These are phyloP conservation scores for Pyrochroa serraticornis DNA, from an alignment of 2,888 invertebrate genomes.

Conservation along the genomic window DNA sequence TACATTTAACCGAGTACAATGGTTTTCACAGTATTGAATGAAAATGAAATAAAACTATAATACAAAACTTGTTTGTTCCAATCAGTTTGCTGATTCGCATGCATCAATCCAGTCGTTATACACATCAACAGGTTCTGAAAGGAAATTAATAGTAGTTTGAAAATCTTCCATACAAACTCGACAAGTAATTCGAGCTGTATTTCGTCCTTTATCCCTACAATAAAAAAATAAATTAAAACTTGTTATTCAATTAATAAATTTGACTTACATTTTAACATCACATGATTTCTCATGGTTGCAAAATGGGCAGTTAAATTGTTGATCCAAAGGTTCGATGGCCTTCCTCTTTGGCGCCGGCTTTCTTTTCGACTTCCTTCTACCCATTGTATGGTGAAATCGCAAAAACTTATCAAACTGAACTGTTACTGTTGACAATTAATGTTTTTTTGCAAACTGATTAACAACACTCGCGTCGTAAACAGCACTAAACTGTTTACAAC, in stretches of 20 bases:
- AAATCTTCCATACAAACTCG: constrained; percentile 96
- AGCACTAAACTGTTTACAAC: too few relatives aligned
- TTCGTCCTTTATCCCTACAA: constrained; percentile 91
- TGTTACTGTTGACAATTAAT: too few relatives aligned
- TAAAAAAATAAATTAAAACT: background rate
- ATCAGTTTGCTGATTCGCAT: constrained; percentile 92
- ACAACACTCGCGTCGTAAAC: too few relatives aligned
- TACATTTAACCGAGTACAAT: too few relatives aligned
- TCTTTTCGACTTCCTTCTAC: constrained; percentile 93
- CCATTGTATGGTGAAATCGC: constrained; percentile 68
- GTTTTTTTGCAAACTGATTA: too few relatives aligned
- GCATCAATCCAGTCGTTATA: constrained; percentile 99
- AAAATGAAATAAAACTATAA: too few relatives aligned
- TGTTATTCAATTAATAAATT: constrained; percentile 4
- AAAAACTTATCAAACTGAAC: background rate
- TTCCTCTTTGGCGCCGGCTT: constrained; percentile 96
- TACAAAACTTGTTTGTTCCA: too few relatives aligned
- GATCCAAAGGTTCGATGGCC: constrained; percentile 90
- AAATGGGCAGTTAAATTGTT: constrained; percentile 98
- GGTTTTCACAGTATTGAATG: too few relatives aligned
- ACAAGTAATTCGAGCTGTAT: constrained; percentile 93
- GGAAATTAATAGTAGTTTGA: constrained; percentile 93
- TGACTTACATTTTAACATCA: constrained; percentile 95
- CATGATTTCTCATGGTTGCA: constrained; percentile 99
- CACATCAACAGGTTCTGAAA: constrained; percentile 97